These are phyloP conservation scores for Selene dorsalis DNA, from an alignment of 2,797 vertebrate genomes.

Conservation along the genomic window DNA sequence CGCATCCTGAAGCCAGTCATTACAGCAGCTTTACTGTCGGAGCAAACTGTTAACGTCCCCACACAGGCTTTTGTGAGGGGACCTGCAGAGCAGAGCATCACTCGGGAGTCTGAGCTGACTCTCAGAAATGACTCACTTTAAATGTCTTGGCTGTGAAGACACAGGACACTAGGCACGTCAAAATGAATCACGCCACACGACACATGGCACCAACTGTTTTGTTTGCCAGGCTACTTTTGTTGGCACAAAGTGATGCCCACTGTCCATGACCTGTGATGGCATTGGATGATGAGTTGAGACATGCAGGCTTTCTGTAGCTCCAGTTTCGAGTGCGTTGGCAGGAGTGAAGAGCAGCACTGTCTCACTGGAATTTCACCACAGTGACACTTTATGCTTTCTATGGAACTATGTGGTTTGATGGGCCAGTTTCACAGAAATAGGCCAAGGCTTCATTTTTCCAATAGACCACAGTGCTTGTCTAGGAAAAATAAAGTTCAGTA, in stretches of 20 bases:
- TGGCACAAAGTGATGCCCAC: slow-evolving; percentile 52
- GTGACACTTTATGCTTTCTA: slow-evolving; percentile 59
- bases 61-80: slow-evolving; percentile 6
- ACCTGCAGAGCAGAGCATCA: slow-evolving; percentile 15
- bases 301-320: slow-evolving; percentile 35
- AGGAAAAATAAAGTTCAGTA: not conserved
- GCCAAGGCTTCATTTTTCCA: slow-evolving; percentile 7
- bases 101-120: slow-evolving; percentile 33
- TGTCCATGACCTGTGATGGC: slow-evolving; percentile 45
- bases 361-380: slow-evolving; percentile 23
- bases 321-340: not conserved
- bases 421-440: slow-evolving; percentile 40
- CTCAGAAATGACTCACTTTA: slow-evolving; percentile 66
- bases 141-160: slow-evolving; percentile 53
- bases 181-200: slow-evolving; percentile 62
- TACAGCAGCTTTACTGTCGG: not conserved
- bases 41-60: not conserved
- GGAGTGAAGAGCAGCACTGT: slow-evolving; percentile 13
- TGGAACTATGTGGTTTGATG: slow-evolving; percentile 45
- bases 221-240: slow-evolving; percentile 45
- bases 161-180: slow-evolving; percentile 52
- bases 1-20: not conserved
- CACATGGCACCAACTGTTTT: slow-evolving; percentile 59
- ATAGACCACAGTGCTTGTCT: slow-evolving; percentile 11
- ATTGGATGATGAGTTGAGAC: slow-evolving; percentile 54